phyloP scores from a whole-genome alignment of 1,140 invertebrate genomes.

The Caenorhabditis remanei region DNA sequence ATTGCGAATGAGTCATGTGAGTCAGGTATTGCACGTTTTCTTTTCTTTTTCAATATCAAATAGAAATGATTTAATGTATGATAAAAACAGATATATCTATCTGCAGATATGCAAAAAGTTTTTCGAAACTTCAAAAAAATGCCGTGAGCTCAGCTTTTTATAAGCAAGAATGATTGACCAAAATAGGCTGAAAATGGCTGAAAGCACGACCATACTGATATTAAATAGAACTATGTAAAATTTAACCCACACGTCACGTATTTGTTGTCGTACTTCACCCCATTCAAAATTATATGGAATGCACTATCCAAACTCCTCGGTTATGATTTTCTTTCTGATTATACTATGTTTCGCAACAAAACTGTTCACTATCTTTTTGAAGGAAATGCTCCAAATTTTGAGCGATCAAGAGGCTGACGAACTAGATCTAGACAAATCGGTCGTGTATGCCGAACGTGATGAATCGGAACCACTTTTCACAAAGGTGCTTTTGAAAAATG shows the following conservation, averaged over 20 bases:
- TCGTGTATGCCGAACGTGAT: slow-evolving; percentile 47
- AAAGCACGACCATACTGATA: slow-evolving; percentile 26
- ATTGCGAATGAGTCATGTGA: slow-evolving; percentile 61
- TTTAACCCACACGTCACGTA: slow-evolving; percentile 31
- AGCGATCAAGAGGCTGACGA: slow-evolving; percentile 45
- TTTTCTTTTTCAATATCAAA: neutral
- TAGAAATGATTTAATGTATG: neutral
- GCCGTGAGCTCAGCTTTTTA: slow-evolving; percentile 37
- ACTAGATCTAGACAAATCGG: slow-evolving; percentile 46
- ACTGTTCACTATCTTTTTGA: slow-evolving; percentile 1
- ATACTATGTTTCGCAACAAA: slow-evolving; percentile 39
- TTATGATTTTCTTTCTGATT: slow-evolving; percentile 39
- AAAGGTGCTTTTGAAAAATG: slow-evolving; percentile 2
- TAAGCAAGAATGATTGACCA: neutral
- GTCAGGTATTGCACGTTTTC: slow-evolving; percentile 54
- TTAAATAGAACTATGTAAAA: too few relatives aligned
- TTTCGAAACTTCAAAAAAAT: neutral
- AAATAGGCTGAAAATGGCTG: slow-evolving; percentile 10
- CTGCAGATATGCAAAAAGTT: neutral
- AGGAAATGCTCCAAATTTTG: slow-evolving; percentile 52
- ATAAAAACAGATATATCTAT: too few relatives aligned
- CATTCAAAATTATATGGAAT: slow-evolving; percentile 1
- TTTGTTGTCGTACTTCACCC: slow-evolving; percentile 12
- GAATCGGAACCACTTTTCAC: slow-evolving; percentile 52
- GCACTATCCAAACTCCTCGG: slow-evolving; percentile 45